Evolutionary conservation across 2,888 invertebrate genomes (phyloP), one percentile per base, ranked within the genome.

Genomic region (Diabrotica balteata): DNA sequence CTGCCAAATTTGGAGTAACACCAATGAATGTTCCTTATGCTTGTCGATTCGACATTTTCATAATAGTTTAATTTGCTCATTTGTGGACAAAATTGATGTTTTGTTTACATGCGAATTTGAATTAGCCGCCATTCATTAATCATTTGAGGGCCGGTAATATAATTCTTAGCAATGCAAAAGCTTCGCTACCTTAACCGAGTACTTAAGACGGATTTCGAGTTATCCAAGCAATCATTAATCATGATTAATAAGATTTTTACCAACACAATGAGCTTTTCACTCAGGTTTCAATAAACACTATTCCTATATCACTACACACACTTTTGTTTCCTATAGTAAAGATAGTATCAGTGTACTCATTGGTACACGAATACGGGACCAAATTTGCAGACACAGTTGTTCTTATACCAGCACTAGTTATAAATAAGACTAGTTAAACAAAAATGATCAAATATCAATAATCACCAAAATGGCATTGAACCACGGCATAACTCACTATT

Each of bases 81-180:
- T 52, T 66, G 61, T 61, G 61, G 46, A 43, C 53, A 52, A 57
- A 52, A 32, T 32, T 32, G 32, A 52, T 68, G 72, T 69, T 73
- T 78, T 78, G 78, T 78, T 77, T 77, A 77, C 74, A 74, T 72
- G 63, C 67, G 67, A 70, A 67, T 80, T 80, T 76, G 75, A 81
- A 81, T 77, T 70, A 72, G 75, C 78, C 79, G 80, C 81, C 80
- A 80, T 79, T 62, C 63, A 69, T 55, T 46, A 60, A 66, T 76
- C 72, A 63, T 68, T 65, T 63, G 68, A 67, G 67, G 73, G 77
- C 80, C 80, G 80, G 80, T 66, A 69, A 66, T 45, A 66, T 59
- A 51, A 62, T 66, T 63, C 32, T 55, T 67, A 58, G 8, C 53
- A 17, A 63, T 54, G 47, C 68, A 68, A 68, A 54, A 54, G 61